Evolutionary conservation across 1,140 invertebrate genomes (phyloP), one percentile per base, ranked within the genome.

Genomic region (Lethocerus indicus): DNA sequence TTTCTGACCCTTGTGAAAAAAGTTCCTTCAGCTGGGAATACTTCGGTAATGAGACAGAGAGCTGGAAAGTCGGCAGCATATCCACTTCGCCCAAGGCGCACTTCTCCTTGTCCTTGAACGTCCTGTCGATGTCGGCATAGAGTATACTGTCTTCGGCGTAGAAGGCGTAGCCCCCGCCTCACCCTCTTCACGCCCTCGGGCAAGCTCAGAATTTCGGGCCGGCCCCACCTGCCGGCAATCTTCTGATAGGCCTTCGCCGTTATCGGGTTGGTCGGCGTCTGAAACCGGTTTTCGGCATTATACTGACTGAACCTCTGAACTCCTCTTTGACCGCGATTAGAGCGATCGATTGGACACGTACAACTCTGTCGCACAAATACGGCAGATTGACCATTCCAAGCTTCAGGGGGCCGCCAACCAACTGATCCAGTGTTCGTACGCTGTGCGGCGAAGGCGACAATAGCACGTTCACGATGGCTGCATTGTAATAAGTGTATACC

Each of bases 81-180:
- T 67, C 62, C 24, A 79, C 70, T 58, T 76, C 73, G 0, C 66
- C 65, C 1, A 73, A 62, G 51, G 76, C 75, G 51, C 76, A 79
- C 32, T 78, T 72, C 56, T 76, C 71, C 3, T 69, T 58, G 52
- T 77, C 73, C 0, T 56, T 64, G 50, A 76, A 78, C 13, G 68
- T 71, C 13, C 70, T 59, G 56, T 62, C 42, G 6, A 57, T 53
- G 2, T 42, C 32, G 14, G 25, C 36, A 47, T 56, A 56, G 25
- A 53, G 18, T 13, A 68, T 69, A 2, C 71, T 67, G 4, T 69
- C 68, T 57, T 79, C 76, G 1, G 75, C 66, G 44, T 77, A 72
- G 59, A 75, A 78, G 1, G 75, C 77, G 56, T 72, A 78, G 0
- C 71, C n/a, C n/a, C n/a, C n/a, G n/a, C n/a, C n/a, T n/a, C n/a